Evolutionary conservation across 2,888 invertebrate species (phyloP), one percentile per base, ranked within the genome.

Genomic region (Chorisops tibialis): DNA sequence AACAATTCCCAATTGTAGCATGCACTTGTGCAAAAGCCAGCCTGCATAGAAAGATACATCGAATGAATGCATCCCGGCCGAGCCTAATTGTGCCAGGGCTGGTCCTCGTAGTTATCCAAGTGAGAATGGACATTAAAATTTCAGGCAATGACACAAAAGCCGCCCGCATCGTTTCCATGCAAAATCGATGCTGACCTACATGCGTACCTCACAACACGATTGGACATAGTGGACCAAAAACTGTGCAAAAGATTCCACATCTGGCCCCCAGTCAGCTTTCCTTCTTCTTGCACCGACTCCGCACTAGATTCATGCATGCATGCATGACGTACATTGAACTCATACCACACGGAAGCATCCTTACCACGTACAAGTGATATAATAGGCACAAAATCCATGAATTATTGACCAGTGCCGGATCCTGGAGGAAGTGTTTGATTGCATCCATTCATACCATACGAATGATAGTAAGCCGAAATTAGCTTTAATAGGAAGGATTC

Each of bases 141-240:
- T 56, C 43, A 56, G 56, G 56, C 56, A 43, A 43, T 45, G 56
- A 43, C 22, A 56, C 43, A 56, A 56, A 56, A 45, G 56, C 56
- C 43, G 45, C 18, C 43, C 56, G 43, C 56, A 56, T 43, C 56
- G 43, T 30, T 11, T 30, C n/a, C 21, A 45, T 56, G 56, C 56
- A 56, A 56, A 56, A 56, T 56, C 56, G 56, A 56, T 56, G 56
- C 56, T 56, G 56, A 56, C 56, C 56, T 56, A 56, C 56, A 56
- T 56, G 56, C 56, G 56, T 56, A 56, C 43, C 56, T 56, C 43
- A n/a, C 16, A 22, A 56, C 11, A 45, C 30, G 19, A 35, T 37
- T 24, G 45, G 9, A 16, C 11, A 18, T 56, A n/a, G 30, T 48
- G 24, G 48, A 48, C 21, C 48, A 22, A 22, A 22, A 22, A 6